phyloP scores from a whole-genome alignment of 2,888 invertebrate species.

The Chrysomela aeneicollis region DNA sequence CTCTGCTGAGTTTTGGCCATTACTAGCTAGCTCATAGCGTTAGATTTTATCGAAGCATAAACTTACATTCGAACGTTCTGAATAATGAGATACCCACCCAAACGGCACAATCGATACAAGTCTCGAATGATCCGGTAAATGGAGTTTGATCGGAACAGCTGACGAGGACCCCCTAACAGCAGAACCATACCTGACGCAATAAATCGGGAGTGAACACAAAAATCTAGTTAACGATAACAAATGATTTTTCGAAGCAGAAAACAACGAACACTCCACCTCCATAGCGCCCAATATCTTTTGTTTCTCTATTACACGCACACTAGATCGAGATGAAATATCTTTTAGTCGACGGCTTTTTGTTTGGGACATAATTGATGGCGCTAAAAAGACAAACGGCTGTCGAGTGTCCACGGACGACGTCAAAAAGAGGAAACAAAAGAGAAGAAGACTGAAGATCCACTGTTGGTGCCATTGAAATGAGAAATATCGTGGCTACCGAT shows the following conservation, averaged over 20 bases:
- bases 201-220: background rate
- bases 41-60: too few species aligned
- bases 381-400: constrained; percentile 2
- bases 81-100: too few species aligned
- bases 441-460: background rate
- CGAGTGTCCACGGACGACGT: background rate
- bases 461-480: background rate
- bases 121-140: too few species aligned
- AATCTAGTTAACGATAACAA: background rate
- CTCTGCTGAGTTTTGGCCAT: too few species aligned
- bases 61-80: too few species aligned
- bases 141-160: too few species aligned
- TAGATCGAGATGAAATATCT: constrained; percentile 3
- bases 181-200: background rate
- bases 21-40: too few species aligned
- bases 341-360: background rate
- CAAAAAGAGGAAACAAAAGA: background rate
- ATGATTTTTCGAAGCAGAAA: background rate
- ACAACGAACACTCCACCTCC: background rate
- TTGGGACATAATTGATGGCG: background rate
- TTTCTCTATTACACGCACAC: constrained; percentile 4
- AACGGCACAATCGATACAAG: too few species aligned
- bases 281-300: background rate
- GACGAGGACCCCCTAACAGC: too few species aligned
- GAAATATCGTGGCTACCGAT: too few species aligned